Conservation (phyloP, 2,113 vertebrate species). For the Myrmophylax atrothorax region DNA sequence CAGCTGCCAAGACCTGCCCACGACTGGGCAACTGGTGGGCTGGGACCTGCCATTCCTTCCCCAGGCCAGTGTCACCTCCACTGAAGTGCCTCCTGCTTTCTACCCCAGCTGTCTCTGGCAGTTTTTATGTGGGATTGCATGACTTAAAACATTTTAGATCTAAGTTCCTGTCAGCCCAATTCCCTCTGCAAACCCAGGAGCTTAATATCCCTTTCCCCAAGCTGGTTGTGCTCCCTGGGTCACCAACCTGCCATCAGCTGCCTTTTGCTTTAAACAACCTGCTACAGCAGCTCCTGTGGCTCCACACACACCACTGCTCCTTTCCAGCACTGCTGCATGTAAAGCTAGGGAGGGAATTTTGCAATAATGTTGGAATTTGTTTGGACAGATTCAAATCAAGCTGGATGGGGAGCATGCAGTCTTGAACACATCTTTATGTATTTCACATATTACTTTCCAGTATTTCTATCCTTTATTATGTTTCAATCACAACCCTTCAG, state of each 20-base stretch:
- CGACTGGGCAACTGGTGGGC: background rate
- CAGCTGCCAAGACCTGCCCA: background rate
- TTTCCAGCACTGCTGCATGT: background rate
- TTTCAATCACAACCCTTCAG: constrained; percentile 18
- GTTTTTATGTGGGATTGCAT: background rate
- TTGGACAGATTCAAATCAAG: background rate
- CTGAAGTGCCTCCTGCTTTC: background rate
- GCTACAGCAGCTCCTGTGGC: background rate
- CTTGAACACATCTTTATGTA: background rate
- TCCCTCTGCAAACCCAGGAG: background rate
- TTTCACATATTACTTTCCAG: background rate
- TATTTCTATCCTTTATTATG: background rate
- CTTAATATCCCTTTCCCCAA: background rate
- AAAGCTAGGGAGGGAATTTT: background rate
- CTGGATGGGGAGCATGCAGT: background rate
- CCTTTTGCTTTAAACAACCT: background rate
- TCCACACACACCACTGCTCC: background rate
- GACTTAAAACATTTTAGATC: background rate
- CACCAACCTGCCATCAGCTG: background rate
- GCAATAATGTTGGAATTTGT: background rate
- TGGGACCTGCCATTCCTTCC: background rate
- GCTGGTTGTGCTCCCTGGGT: background rate
- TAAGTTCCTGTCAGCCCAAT: background rate
- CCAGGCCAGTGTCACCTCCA: background rate
- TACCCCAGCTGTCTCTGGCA: background rate